Evolutionary conservation across 2,797 vertebrate genomes (phyloP).

Genomic region (Benthosema pterotum): DNA sequence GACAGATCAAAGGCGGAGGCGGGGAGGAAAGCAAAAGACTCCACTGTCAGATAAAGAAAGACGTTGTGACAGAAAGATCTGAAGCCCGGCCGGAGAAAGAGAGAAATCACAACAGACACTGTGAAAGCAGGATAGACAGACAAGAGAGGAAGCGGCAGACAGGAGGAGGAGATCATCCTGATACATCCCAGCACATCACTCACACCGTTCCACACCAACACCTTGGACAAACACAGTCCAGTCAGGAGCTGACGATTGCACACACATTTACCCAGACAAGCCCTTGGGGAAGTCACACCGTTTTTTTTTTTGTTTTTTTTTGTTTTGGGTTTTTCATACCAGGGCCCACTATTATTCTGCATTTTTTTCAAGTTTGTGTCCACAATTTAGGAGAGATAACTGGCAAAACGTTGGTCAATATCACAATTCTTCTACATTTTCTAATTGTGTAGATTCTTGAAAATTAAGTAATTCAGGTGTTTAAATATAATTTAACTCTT

Average conservation of each 20-base stretch:
- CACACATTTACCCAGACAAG: slow-evolving; percentile 24
- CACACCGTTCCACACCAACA: slow-evolving; percentile 17
- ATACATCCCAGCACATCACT: slow-evolving; percentile 42
- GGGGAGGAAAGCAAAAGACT: slow-evolving; percentile 7
- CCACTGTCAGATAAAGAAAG: slow-evolving; percentile 1
- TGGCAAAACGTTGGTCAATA: too few relatives aligned
- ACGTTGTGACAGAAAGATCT: background rate
- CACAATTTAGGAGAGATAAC: too few relatives aligned
- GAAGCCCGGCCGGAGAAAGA: slow-evolving; percentile 7
- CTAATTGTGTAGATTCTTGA: too few relatives aligned
- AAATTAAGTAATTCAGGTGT: too few relatives aligned
- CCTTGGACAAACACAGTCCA: slow-evolving; percentile 34
- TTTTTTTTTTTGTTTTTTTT: too few relatives aligned
- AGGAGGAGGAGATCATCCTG: slow-evolving; percentile 40
- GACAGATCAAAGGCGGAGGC: background rate
- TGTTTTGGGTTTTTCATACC: too few relatives aligned
- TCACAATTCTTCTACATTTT: too few relatives aligned
- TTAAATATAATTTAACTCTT: too few relatives aligned
- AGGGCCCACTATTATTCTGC: too few relatives aligned
- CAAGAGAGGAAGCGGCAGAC: slow-evolving; percentile 37
- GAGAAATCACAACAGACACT: slow-evolving; percentile 13
- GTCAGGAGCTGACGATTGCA: slow-evolving; percentile 47
- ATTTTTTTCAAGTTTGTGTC: too few relatives aligned
- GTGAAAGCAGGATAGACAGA: slow-evolving; percentile 34
- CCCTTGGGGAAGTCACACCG: too few relatives aligned